phyloP scores from a whole-genome alignment of 1,140 invertebrate genomes.

The Neodiprion lecontei region DNA sequence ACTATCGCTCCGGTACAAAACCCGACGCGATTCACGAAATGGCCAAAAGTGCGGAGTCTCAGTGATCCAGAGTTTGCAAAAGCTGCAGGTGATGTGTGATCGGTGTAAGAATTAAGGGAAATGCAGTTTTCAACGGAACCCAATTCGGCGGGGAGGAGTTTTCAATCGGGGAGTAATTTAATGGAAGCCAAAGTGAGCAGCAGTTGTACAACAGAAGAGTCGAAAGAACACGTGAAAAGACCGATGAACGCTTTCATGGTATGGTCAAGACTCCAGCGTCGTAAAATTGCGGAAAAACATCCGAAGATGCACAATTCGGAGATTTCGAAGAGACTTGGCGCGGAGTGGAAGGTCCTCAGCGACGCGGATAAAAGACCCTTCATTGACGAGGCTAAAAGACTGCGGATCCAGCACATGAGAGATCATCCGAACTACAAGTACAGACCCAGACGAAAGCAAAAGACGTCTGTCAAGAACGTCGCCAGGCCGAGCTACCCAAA shows the following conservation, averaged over 20 bases:
- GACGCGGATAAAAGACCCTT: constrained; percentile 78
- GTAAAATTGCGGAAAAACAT: constrained; percentile 81
- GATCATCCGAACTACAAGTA: constrained; percentile 80
- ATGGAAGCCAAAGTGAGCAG: background rate
- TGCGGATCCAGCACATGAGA: constrained; percentile 77
- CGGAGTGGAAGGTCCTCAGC: constrained; percentile 74
- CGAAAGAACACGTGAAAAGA: constrained; percentile 65
- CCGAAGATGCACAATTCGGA: constrained; percentile 83
- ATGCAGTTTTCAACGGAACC: background rate
- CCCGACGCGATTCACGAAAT: no score
- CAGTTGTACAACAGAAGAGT: background rate
- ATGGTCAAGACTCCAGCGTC: constrained; percentile 72
- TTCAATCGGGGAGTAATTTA: background rate
- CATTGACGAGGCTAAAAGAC: constrained; percentile 81
- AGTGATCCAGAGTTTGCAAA: background rate
- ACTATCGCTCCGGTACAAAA: no score
- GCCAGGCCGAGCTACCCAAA: background rate
- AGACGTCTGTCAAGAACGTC: constrained; percentile 46
- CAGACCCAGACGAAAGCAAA: constrained; percentile 72
- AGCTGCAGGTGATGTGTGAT: background rate
- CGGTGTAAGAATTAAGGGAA: background rate
- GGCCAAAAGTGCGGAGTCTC: background rate
- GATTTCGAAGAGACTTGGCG: constrained; percentile 75
- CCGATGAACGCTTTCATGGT: constrained; percentile 79
- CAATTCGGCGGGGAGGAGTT: no score